Conservation (phyloP, 2,113 vertebrate species). For the Lepidothrix coronata region DNA sequence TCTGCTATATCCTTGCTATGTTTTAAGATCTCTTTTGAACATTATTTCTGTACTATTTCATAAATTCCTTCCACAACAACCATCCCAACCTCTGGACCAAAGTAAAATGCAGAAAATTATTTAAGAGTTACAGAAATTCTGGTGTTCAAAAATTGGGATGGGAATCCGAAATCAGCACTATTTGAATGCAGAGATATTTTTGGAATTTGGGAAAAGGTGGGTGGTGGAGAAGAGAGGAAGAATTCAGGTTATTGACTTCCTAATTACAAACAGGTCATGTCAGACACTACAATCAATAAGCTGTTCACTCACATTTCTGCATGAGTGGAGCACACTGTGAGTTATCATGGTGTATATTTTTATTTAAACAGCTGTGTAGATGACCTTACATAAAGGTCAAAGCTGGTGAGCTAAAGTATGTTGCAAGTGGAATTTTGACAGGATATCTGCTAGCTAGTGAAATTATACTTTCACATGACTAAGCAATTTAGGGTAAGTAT, state of each 20-base stretch:
- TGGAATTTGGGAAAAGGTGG: not conserved
- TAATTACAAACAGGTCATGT: not conserved
- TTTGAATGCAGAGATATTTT: not conserved
- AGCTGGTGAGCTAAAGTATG: not conserved
- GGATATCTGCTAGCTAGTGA: not conserved
- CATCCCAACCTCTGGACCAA: not conserved
- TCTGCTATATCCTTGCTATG: not conserved
- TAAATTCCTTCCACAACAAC: not conserved
- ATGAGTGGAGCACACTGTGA: not conserved
- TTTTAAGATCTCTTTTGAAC: not conserved
- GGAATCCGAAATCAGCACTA: not conserved
- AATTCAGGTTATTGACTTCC: constrained; percentile 9
- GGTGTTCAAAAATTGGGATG: not conserved
- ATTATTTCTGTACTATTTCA: not conserved
- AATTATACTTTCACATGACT: not conserved
- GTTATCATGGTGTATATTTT: not conserved
- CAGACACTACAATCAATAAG: constrained; percentile 31
- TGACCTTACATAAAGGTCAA: not conserved
- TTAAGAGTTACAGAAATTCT: not conserved
- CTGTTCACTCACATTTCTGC: not conserved
- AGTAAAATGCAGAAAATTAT: not conserved
- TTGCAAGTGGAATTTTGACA: constrained; percentile 7
- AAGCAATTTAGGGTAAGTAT: not conserved
- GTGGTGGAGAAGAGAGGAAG: not conserved
- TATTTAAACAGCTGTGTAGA: constrained; percentile 18